Conservation (phyloP, 2,797 vertebrate species). For the Monodelphis domestica region DNA sequence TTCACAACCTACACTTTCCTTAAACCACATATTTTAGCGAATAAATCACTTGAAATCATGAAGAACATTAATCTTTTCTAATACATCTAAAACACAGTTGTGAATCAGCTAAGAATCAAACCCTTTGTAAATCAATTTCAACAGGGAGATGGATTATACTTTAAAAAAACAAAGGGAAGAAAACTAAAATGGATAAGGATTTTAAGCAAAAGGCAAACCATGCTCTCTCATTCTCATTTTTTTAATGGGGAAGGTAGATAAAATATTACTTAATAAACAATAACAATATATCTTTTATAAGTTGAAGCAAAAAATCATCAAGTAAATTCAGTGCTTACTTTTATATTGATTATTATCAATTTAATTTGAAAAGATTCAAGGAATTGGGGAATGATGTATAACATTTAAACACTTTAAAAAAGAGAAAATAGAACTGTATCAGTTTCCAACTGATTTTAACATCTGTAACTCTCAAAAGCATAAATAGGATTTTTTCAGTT, state of each 20-base stretch:
- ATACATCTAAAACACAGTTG: neutral
- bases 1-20: conserved; percentile 41
- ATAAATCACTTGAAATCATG: conserved; percentile 49
- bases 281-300: neutral
- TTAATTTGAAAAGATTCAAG: neutral
- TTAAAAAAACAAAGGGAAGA: conserved; percentile 24
- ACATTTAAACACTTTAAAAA: conserved; percentile 58
- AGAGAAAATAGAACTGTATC: conserved; percentile 56
- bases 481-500: conserved; percentile 65
- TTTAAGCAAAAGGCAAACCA: conserved; percentile 38
- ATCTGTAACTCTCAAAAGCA: conserved; percentile 44
- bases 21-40: conserved; percentile 46
- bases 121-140: conserved; percentile 26
- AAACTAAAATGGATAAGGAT: conserved; percentile 38
- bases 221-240: conserved; percentile 59
- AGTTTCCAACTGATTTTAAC: conserved; percentile 71
- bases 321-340: neutral
- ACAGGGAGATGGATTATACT: conserved; percentile 12
- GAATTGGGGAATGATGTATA: conserved; percentile 50
- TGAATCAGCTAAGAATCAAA: conserved; percentile 11
- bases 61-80: conserved; percentile 20
- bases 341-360: neutral
- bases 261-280: conserved; percentile 25
- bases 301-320: conserved; percentile 27
- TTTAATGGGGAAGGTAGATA: conserved; percentile 40